A percentile compares a stretch with the other conserved stretches of the same genome.
phyloP scores from a whole-genome alignment of 2,888 invertebrate species.

The Patella ulyssiponensis region DNA sequence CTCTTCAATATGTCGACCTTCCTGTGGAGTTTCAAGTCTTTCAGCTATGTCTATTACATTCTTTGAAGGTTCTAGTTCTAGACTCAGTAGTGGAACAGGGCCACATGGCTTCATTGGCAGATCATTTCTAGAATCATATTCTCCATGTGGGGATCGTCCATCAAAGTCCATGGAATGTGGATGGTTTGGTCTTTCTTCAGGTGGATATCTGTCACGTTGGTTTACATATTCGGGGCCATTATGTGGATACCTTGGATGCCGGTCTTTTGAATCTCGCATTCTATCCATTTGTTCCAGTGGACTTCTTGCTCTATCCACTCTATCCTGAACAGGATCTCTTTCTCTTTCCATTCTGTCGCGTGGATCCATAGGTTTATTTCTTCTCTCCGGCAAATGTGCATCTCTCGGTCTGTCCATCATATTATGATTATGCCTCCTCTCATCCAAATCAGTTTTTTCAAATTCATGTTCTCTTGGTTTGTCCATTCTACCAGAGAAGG shows the following conservation, averaged over 20 bases:
- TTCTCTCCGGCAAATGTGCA: conserved; percentile 14
- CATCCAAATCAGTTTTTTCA: too few relatives aligned
- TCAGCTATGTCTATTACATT: too few relatives aligned
- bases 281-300: conserved; percentile 10
- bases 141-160: conserved; percentile 14
- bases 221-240: conserved; percentile 13
- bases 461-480: too few relatives aligned
- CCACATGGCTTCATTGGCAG: conserved; percentile 8
- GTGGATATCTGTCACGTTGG: conserved; percentile 27
- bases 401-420: conserved; percentile 18
- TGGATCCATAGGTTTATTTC: conserved; percentile 21
- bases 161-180: conserved; percentile 19
- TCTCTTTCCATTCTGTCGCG: conserved; percentile 23
- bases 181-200: conserved; percentile 14
- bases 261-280: neutral
- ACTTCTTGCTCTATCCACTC: conserved; percentile 20
- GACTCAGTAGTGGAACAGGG: neutral
- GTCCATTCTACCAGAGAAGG: neutral
- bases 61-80: neutral
- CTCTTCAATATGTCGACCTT: too few relatives aligned
- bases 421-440: neutral
- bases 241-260: conserved; percentile 14
- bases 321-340: conserved; percentile 18
- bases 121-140: conserved; percentile 16
- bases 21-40: too few relatives aligned